Conservation (phyloP, 2,113 vertebrate species). For the Edolisoma coerulescens region DNA sequence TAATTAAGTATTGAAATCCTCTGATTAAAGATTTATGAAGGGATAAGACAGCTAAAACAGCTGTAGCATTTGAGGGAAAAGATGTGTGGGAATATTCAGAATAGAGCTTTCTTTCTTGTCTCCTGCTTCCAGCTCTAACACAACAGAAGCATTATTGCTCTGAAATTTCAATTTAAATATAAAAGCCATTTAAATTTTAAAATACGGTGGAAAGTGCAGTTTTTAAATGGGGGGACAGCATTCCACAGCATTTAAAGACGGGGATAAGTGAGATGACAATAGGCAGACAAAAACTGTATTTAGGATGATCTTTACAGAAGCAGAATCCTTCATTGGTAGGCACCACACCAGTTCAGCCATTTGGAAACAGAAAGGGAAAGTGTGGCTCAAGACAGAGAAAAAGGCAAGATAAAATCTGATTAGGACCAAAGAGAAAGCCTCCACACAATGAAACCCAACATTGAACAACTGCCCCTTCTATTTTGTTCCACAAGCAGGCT, state of each 20-base stretch:
- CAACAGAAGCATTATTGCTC: background rate
- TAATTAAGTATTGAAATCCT: slow-evolving; percentile 49
- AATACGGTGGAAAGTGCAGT: background rate
- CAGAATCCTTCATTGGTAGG: background rate
- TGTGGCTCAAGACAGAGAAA: background rate
- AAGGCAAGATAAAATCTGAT: background rate
- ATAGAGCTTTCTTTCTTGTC: background rate
- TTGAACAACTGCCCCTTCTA: background rate
- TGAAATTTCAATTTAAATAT: background rate
- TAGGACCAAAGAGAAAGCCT: background rate
- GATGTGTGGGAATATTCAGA: slow-evolving; percentile 48
- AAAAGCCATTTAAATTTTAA: slow-evolving; percentile 27
- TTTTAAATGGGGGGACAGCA: background rate
- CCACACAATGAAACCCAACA: background rate
- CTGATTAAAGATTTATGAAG: slow-evolving; percentile 36
- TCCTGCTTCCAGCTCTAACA: background rate
- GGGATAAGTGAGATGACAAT: background rate
- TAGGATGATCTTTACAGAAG: background rate
- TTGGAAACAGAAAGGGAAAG: background rate
- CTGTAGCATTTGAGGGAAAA: background rate
- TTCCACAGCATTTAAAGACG: background rate
- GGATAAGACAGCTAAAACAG: slow-evolving; percentile 28
- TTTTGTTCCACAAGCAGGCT: background rate
- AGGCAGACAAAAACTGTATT: background rate
- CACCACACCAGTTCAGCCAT: background rate